Base-by-base conservation (phyloP, 2,113 vertebrate species). In the Nothocercus julius region DNA sequence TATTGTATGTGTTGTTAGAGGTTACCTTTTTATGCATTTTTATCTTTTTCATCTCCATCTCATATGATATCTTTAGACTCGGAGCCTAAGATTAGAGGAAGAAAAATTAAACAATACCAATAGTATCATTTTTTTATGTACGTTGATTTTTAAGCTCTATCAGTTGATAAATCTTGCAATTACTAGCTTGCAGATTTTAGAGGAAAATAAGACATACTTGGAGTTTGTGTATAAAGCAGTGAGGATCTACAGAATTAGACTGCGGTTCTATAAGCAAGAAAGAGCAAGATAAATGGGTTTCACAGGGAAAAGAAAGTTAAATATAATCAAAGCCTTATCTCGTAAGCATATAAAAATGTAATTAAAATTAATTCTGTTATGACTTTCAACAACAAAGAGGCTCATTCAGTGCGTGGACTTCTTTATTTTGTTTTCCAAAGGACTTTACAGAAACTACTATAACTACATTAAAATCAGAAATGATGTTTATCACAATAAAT, bases 21-120 rank as follows among this genome's bases (percentile, higher is more conserved):
- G 19, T 84, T 87, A 49, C 80, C 40, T 95, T 88, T 90, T 88
- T 90, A 49, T 82, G 93, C 42, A 47, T 85, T 24, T 28, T 68
- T 70, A 36, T 63, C 42, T 64, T 88, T 88, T 84, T 61, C 11
- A 81, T 70, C 85, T 86, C 45, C 2, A 2, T 67, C 64, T 61
- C 13, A 56, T 28, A 36, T 89, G 47, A 90, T 36, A 15, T 86
- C 18, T 91, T 77, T 34, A 56, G 38, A 51, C 61, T 81, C 34
- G 28, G 69, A 81, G 64, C 28, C 32, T 77, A 56, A 47, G 64
- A 70, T 8, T 54, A 21, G 66, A 42, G 58, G 49, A 87, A 25
- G 15, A 58, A 58, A 86, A 76, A 16, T 44, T 44, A 44, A 14
- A 44, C 44, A 44, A 44, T 44, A 42, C 40, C 40, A 44, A 13